phyloP scores from a whole-genome alignment of 2,888 invertebrate genomes.

The Rhamphomyia laevipes region DNA sequence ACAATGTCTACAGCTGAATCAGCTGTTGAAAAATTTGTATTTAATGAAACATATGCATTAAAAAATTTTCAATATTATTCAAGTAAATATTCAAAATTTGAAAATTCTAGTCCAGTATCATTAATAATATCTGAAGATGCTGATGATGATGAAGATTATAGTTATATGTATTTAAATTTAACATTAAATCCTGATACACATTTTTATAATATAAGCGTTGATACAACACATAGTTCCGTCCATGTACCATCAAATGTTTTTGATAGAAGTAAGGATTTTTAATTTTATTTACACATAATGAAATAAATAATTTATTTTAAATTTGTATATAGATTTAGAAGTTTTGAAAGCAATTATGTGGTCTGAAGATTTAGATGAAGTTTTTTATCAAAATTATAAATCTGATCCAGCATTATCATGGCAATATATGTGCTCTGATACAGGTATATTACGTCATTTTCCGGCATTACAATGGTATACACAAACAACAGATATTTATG shows the following conservation, averaged over 20 bases:
- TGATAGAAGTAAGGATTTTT: slow-evolving; percentile 51
- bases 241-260: slow-evolving; percentile 92
- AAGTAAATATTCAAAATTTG: slow-evolving; percentile 60
- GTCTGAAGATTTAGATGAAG: slow-evolving; percentile 75
- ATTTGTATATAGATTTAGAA: slow-evolving; percentile 36
- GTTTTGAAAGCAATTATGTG: slow-evolving; percentile 73
- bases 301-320: not conserved
- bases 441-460: slow-evolving; percentile 85
- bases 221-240: slow-evolving; percentile 70
- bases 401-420: slow-evolving; percentile 84
- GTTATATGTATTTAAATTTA: slow-evolving; percentile 44
- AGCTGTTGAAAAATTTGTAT: slow-evolving; percentile 50
- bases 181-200: slow-evolving; percentile 60
- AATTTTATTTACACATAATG: too few relatives aligned
- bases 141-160: not conserved
- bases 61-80: slow-evolving; percentile 53
- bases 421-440: slow-evolving; percentile 95
- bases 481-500: slow-evolving; percentile 61
- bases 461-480: slow-evolving; percentile 66
- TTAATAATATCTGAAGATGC: not conserved
- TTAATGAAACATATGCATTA: slow-evolving; percentile 33
- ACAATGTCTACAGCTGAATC: slow-evolving; percentile 65
- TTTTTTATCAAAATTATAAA: slow-evolving; percentile 74
- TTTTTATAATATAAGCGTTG: slow-evolving; percentile 74
- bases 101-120: slow-evolving; percentile 6